A percentile compares a stretch with the other conserved stretches of the same genome.
These are phyloP conservation scores for Camelus bactrianus DNA, from an alignment of 2,113 vertebrate species.

Conservation along the genomic window DNA sequence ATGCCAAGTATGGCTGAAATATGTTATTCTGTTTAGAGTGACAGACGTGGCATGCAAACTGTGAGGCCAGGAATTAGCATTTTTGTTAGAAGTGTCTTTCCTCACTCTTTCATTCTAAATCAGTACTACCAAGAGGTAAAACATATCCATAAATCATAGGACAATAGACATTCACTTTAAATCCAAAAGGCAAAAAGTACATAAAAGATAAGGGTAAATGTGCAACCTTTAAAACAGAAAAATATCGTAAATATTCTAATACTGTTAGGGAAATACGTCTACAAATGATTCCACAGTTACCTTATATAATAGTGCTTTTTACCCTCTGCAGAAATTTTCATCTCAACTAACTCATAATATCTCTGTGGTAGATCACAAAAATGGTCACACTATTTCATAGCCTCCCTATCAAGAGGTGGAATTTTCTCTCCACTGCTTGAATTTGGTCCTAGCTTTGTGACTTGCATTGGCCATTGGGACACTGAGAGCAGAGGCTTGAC, in stretches of 20 bases:
- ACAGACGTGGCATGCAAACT: not conserved
- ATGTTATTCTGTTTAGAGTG: not conserved
- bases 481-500: not conserved
- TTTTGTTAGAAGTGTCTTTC: not conserved
- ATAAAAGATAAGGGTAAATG: constrained; percentile 4
- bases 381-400: not conserved
- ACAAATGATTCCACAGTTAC: constrained; percentile 19
- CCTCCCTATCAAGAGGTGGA: not conserved
- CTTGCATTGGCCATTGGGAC: not conserved
- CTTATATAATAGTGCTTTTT: not conserved
- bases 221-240: constrained; percentile 13
- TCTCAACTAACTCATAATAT: not conserved
- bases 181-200: not conserved
- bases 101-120: not conserved
- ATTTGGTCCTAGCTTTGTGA: not conserved
- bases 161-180: constrained; percentile 37
- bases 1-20: not conserved
- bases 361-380: not conserved
- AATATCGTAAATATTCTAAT: constrained; percentile 5
- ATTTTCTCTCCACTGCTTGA: not conserved
- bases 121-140: not conserved
- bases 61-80: not conserved
- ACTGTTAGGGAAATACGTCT: not conserved
- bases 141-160: not conserved
- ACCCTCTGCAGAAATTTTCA: not conserved